Evolutionary conservation across 2,113 vertebrate species (phyloP).

Genomic region (Echinops telfairi): DNA sequence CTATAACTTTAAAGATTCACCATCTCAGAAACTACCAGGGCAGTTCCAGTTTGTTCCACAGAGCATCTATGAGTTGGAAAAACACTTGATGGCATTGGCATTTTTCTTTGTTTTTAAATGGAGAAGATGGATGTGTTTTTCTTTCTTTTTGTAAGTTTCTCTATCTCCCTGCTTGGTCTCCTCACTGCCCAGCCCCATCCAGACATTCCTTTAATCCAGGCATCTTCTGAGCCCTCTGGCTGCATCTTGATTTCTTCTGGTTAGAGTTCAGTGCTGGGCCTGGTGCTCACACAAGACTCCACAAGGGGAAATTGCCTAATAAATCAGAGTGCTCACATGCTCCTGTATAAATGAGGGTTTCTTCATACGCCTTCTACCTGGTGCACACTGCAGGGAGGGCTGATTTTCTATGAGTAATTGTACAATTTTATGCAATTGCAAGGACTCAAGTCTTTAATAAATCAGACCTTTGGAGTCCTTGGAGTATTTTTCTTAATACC

Average conservation of each 20-base stretch:
- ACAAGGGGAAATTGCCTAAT: slow-evolving; percentile 66
- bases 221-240: not conserved
- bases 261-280: slow-evolving; percentile 40
- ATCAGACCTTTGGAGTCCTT: slow-evolving; percentile 77
- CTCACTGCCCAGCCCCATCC: slow-evolving; percentile 23
- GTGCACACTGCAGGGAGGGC: slow-evolving; percentile 58
- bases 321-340: slow-evolving; percentile 50
- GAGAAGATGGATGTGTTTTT: slow-evolving; percentile 40
- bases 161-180: not conserved
- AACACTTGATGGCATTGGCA: too few relatives aligned
- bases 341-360: slow-evolving; percentile 66
- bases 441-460: slow-evolving; percentile 81
- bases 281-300: slow-evolving; percentile 33
- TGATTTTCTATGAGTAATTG: slow-evolving; percentile 76
- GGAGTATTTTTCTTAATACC: slow-evolving; percentile 78
- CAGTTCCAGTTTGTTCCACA: too few relatives aligned
- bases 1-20: too few relatives aligned
- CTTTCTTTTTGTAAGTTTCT: slow-evolving; percentile 16
- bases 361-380: slow-evolving; percentile 64
- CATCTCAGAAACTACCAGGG: too few relatives aligned
- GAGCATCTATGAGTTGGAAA: too few relatives aligned
- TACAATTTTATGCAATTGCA: slow-evolving; percentile 74
- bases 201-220: slow-evolving; percentile 29
- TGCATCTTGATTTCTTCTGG: slow-evolving; percentile 44
- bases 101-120: too few relatives aligned